Base-by-base conservation (phyloP, 2,888 invertebrate species). In the Xiphydria camelus region DNA sequence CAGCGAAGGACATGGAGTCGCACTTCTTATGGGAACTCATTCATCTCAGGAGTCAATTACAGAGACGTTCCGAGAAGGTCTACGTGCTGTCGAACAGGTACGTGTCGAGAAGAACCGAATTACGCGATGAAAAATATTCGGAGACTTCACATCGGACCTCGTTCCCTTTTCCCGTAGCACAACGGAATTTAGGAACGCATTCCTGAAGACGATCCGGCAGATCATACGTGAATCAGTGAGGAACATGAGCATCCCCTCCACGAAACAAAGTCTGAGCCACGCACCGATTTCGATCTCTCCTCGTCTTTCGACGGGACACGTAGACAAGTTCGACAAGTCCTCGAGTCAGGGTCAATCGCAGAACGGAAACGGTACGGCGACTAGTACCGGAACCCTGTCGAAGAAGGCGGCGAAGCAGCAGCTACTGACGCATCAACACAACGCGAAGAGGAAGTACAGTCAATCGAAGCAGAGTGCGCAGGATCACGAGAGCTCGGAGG, bases 21-120 rank as follows among this genome's bases (percentile, higher is more conserved):
- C 95, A 95, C 79, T 96, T 93, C 82, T 83, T 95, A 51, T 97
- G 97, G 96, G 96, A 97, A 78, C 84, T 97, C 55, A 93, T 97
- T 64, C 96, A 97, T 77, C 82, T 95, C 66, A 85, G 94, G 67
- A 94, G 92, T 75, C 95, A 95, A 78, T 82, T 93, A 59, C 94
- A 96, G 73, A 85, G 94, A 51, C 86, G 96, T 61, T 93, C 94
- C 4, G 96, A 97, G 78, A 95, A 95, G 78, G 91, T 95, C 59
- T 97, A 97, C 76, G 94, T 96, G 61, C 83, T 97, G 49, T 95
- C 95, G 38, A 96, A 96, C 79, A 92, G 91, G 92, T 92, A 76
- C 60, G 68, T 2, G 9, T 3, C 14, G 2, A 21, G 1, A 35
- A 35, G 7, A 20, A 3, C 25, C n/a, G n/a, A n/a, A n/a, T n/a